These are phyloP conservation scores for Notechis scutatus DNA, from an alignment of 2,113 vertebrate species.

Conservation along the genomic window DNA sequence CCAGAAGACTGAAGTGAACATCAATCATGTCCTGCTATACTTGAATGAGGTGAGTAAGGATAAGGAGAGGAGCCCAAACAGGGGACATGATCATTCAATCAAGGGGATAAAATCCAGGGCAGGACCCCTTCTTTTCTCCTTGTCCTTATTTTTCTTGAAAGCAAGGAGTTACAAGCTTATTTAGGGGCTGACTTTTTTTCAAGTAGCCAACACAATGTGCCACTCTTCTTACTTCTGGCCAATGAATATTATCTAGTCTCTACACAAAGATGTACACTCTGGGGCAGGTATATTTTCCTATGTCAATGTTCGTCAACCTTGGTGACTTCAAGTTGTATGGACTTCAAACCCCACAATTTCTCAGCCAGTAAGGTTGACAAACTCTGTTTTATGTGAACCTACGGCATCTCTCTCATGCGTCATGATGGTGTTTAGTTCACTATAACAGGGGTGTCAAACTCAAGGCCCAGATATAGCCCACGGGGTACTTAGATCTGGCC, in stretches of 20 bases:
- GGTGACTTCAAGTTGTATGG: not conserved
- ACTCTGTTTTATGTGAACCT: not conserved
- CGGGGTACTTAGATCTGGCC: too few species aligned
- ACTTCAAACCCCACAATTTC: not conserved
- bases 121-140: not conserved
- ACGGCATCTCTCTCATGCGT: not conserved
- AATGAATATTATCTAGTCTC: not conserved
- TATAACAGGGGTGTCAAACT: too few species aligned
- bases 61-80: not conserved
- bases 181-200: not conserved
- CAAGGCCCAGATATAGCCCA: too few species aligned
- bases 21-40: slow-evolving; percentile 51
- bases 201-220: too few species aligned
- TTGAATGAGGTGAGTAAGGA: slow-evolving; percentile 42
- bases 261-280: not conserved
- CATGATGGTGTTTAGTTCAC: not conserved
- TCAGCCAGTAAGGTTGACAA: not conserved
- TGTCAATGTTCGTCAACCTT: not conserved
- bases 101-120: too few species aligned
- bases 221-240: not conserved
- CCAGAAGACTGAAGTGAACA: slow-evolving; percentile 46
- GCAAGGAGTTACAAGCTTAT: not conserved
- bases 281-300: not conserved
- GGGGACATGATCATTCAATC: not conserved
- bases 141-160: not conserved